A percentile compares a stretch with the other conserved stretches of the same genome.
Conservation (phyloP, 2,888 invertebrate species). For the Petrophora chlorosata region DNA sequence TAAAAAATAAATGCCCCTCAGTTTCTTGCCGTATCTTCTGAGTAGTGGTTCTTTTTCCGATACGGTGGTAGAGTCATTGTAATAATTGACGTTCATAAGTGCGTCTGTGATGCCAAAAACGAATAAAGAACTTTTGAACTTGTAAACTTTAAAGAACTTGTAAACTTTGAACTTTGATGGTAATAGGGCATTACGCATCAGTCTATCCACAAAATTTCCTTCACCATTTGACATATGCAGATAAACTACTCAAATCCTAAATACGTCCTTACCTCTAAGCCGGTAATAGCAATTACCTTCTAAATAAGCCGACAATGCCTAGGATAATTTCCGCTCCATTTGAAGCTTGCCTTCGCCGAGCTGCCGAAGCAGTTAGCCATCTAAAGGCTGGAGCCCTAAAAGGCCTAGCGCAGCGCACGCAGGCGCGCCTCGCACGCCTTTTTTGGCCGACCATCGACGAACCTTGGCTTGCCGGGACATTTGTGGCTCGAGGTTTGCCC, state of each 20-base stretch:
- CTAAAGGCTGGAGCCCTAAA: slow-evolving; percentile 70
- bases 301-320: slow-evolving; percentile 22
- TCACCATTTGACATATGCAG: too few relatives aligned
- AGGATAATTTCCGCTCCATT: slow-evolving; percentile 47
- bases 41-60: too few relatives aligned
- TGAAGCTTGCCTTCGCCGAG: slow-evolving; percentile 53
- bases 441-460: slow-evolving; percentile 63
- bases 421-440: slow-evolving; percentile 60
- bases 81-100: too few relatives aligned
- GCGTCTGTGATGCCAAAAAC: too few relatives aligned
- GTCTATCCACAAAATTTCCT: too few relatives aligned
- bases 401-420: slow-evolving; percentile 63
- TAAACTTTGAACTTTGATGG: too few relatives aligned
- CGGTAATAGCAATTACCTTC: slow-evolving; percentile 8
- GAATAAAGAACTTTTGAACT: too few relatives aligned
- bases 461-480: slow-evolving; percentile 48
- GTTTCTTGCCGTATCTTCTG: too few relatives aligned
- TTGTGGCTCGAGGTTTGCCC: slow-evolving; percentile 28
- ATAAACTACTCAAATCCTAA: neutral
- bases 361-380: slow-evolving; percentile 52
- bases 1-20: too few relatives aligned
- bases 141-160: too few relatives aligned
- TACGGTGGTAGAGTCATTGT: too few relatives aligned
- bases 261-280: neutral
- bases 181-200: too few relatives aligned